Conservation (phyloP, 2,888 invertebrate species). For the Polydrusus pterygomalis region DNA sequence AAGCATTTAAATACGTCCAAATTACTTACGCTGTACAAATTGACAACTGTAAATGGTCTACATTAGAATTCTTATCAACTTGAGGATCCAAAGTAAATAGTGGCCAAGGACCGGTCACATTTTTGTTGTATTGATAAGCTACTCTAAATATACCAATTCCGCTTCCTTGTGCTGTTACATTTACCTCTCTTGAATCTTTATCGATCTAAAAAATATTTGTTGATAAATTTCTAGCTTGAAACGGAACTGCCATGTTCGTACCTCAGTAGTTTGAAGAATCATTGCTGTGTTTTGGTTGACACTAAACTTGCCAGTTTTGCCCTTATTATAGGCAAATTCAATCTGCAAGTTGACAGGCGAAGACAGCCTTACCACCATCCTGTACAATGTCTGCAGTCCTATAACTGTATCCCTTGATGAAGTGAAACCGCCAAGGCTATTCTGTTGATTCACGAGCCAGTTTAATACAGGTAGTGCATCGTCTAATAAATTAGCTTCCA, state of each 20-base stretch:
- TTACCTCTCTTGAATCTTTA: slow-evolving; percentile 77
- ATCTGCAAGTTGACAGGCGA: slow-evolving; percentile 71
- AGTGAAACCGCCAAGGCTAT: slow-evolving; percentile 81
- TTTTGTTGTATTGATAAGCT: slow-evolving; percentile 87
- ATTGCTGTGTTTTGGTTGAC: slow-evolving; percentile 86
- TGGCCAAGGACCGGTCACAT: slow-evolving; percentile 91
- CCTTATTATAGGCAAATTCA: slow-evolving; percentile 70
- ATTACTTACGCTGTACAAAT: slow-evolving; percentile 83
- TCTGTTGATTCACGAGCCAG: slow-evolving; percentile 84
- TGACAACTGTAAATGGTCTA: slow-evolving; percentile 85
- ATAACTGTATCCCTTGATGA: slow-evolving; percentile 87
- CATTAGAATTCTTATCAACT: slow-evolving; percentile 86
- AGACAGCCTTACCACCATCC: slow-evolving; percentile 78
- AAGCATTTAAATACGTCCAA: background rate
- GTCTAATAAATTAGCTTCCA: slow-evolving; percentile 71
- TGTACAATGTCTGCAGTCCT: slow-evolving; percentile 82
- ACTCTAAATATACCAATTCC: slow-evolving; percentile 88
- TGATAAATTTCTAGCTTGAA: background rate
- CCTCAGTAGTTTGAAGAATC: slow-evolving; percentile 87
- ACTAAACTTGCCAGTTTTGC: slow-evolving; percentile 76
- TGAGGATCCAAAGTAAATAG: slow-evolving; percentile 90
- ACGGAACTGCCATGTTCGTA: slow-evolving; percentile 68
- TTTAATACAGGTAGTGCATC: slow-evolving; percentile 80
- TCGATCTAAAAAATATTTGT: slow-evolving; percentile 61
- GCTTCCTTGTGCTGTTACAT: slow-evolving; percentile 85